Conservation (phyloP, 2,113 vertebrate species). For the Zootoca vivipara region DNA sequence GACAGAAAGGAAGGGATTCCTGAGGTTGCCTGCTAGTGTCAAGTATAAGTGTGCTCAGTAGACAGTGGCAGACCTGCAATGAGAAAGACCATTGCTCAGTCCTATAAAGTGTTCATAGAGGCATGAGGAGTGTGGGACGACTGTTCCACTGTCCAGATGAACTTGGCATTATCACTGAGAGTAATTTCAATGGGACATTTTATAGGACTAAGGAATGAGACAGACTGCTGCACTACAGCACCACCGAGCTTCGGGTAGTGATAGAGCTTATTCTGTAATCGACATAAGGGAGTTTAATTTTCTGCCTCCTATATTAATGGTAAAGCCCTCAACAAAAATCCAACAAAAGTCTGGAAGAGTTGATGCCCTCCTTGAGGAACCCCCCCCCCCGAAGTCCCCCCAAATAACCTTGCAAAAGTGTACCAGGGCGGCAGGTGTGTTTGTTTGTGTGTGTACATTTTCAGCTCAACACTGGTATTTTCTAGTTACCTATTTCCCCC, state of each 20-base stretch:
- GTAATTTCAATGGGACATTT: background rate
- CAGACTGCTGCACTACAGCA: background rate
- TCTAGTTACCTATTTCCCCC: background rate
- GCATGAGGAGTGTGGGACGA: background rate
- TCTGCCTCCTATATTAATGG: too few relatives aligned
- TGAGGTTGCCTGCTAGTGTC: background rate
- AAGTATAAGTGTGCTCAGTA: background rate
- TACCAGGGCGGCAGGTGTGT: background rate
- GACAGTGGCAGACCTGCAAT: background rate
- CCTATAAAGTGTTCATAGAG: background rate
- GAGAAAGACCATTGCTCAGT: background rate
- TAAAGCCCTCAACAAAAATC: too few relatives aligned
- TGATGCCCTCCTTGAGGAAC: too few relatives aligned
- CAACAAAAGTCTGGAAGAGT: too few relatives aligned
- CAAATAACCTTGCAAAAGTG: background rate
- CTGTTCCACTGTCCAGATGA: background rate
- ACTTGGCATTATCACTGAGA: background rate
- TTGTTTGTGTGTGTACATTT: background rate
- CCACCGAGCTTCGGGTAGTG: background rate
- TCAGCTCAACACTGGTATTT: background rate
- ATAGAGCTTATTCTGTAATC: too few relatives aligned
- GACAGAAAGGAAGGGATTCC: background rate
- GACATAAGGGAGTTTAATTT: too few relatives aligned
- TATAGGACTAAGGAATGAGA: background rate
- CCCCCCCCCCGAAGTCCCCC: too few relatives aligned